These are phyloP conservation scores for Globodera rostochiensis DNA, from an alignment of 1,140 invertebrate genomes.

Conservation along the genomic window DNA sequence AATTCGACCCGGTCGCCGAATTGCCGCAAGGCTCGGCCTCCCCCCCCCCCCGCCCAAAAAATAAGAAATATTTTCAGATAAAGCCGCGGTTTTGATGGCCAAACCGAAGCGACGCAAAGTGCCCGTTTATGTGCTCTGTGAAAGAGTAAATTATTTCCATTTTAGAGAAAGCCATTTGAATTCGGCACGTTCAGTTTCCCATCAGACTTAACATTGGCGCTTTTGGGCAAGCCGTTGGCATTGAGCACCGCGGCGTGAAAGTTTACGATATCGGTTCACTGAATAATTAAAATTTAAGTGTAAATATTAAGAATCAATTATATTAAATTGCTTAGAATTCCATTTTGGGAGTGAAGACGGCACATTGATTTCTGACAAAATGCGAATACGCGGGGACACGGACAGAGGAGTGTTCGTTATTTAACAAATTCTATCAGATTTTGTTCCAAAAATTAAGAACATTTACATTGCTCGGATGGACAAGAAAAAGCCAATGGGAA, in stretches of 20 bases:
- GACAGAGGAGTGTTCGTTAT: neutral
- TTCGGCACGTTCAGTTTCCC: neutral
- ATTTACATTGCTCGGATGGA: neutral
- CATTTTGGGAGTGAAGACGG: neutral
- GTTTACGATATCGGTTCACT: neutral
- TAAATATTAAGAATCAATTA: neutral
- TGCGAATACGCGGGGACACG: neutral
- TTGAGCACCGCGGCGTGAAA: neutral
- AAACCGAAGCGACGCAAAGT: too few species aligned
- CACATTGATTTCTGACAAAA: neutral
- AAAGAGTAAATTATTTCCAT: too few species aligned
- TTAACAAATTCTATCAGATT: neutral
- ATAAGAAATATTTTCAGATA: too few species aligned
- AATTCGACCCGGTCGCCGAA: too few species aligned
- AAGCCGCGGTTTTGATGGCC: too few species aligned
- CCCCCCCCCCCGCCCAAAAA: too few species aligned
- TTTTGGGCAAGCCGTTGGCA: neutral
- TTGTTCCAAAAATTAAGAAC: neutral
- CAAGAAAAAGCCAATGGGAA: neutral
- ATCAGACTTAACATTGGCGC: neutral
- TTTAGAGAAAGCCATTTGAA: neutral
- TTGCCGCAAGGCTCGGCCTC: too few species aligned
- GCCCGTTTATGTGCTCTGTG: too few species aligned
- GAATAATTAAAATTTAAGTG: neutral
- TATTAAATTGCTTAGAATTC: neutral